Conservation (phyloP, 2,888 invertebrate genomes). For the Temnothorax rugatulus region DNA sequence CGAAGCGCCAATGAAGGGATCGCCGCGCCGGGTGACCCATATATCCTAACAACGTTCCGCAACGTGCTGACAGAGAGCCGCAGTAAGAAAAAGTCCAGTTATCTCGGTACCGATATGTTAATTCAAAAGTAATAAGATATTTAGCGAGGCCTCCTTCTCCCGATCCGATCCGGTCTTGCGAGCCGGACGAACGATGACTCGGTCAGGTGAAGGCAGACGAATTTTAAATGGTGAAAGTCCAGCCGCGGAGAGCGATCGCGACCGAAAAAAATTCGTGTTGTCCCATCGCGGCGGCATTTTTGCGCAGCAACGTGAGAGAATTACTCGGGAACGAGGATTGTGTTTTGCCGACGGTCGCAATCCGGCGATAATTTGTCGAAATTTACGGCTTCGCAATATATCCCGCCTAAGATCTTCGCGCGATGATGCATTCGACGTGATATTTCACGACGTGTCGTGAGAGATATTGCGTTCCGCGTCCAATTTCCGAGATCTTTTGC, state of each 20-base stretch:
- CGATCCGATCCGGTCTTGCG: constrained; percentile 69
- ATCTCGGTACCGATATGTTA: constrained; percentile 77
- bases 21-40: constrained; percentile 60
- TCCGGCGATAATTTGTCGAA: constrained; percentile 38
- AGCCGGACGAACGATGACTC: constrained; percentile 69
- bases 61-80: constrained; percentile 49
- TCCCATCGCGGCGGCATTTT: constrained; percentile 41
- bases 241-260: constrained; percentile 49
- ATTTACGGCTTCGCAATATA: constrained; percentile 17
- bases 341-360: background rate
- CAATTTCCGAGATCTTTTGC: background rate
- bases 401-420: constrained; percentile 11
- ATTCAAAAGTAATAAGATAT: constrained; percentile 78
- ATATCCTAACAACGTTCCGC: constrained; percentile 48
- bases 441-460: constrained; percentile 14
- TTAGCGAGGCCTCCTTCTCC: constrained; percentile 74
- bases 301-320: constrained; percentile 10
- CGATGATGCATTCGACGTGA: constrained; percentile 26
- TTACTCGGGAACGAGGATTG: constrained; percentile 1
- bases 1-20: constrained; percentile 25
- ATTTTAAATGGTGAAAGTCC: constrained; percentile 84
- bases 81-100: constrained; percentile 73
- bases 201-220: constrained; percentile 71
- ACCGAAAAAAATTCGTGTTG: constrained; percentile 46
- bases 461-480: background rate